A percentile compares a stretch with the other conserved stretches of the same genome.
Conservation (phyloP, 2,113 vertebrate genomes). For the Tychaedon coryphoeus region DNA sequence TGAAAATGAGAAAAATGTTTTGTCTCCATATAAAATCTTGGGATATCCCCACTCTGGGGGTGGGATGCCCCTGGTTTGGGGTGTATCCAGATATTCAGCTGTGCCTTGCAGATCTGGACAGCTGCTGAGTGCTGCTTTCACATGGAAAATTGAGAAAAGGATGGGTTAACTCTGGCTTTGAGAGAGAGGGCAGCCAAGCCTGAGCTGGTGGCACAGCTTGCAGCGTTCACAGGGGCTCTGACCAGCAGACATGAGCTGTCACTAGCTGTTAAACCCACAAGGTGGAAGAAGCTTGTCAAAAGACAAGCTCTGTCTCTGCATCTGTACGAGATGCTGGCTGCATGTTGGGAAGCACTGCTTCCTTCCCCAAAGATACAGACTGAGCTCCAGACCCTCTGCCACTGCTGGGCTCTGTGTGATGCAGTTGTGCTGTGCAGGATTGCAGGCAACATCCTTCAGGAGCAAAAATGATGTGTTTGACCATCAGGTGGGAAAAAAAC, state of each 20-base stretch:
- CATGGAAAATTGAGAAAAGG: background rate
- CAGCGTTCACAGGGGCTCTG: background rate
- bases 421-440: background rate
- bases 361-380: background rate
- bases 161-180: background rate
- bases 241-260: background rate
- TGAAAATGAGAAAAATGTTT: background rate
- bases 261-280: background rate
- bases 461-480: background rate
- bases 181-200: background rate
- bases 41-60: accelerated
- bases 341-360: background rate
- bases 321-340: accelerated
- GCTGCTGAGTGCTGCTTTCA: background rate
- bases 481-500: accelerated
- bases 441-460: background rate
- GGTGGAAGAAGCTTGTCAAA: background rate
- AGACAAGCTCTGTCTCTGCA: background rate
- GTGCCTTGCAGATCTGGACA: background rate
- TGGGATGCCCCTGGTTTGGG: background rate
- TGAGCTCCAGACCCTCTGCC: background rate
- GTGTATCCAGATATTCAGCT: background rate
- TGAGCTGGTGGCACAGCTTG: background rate
- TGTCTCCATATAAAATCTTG: background rate
- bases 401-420: background rate